Evolutionary conservation across 2,888 invertebrate genomes (phyloP).

Genomic region (Pterostichus niger): DNA sequence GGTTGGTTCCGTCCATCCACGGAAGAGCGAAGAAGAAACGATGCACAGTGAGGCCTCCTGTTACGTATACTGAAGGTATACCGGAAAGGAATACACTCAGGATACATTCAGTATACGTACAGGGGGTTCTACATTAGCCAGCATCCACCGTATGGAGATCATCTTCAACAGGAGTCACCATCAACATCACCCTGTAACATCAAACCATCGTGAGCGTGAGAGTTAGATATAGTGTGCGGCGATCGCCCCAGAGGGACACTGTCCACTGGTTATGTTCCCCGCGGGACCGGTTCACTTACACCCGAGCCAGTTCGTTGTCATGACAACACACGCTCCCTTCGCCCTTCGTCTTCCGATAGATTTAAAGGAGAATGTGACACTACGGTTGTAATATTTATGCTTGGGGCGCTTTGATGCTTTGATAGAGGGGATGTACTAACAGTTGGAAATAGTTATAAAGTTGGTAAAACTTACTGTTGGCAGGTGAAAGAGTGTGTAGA

Average conservation of each 20-base stretch:
- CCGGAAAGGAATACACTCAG: constrained; percentile 98
- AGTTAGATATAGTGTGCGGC: constrained; percentile 28
- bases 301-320: not conserved
- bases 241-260: constrained; percentile 56
- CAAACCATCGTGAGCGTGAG: constrained; percentile 50
- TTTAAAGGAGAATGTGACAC: no score
- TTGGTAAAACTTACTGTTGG: no score
- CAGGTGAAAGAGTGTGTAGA: no score
- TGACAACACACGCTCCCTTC: no score
- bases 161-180: constrained; percentile 32
- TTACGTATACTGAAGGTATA: constrained; percentile 99
- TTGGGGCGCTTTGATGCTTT: no score
- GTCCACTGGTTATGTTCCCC: constrained; percentile 53
- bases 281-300: constrained; percentile 65
- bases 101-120: constrained; percentile 99
- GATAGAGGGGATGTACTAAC: no score
- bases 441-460: no score
- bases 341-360: no score
- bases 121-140: constrained; percentile 87
- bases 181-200: constrained; percentile 23
- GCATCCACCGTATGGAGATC: constrained; percentile 16
- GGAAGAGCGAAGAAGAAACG: not conserved
- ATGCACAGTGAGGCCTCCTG: constrained; percentile 92
- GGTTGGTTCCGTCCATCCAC: not conserved
- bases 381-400: no score